These are phyloP conservation scores for Arctocebus calabarensis DNA, from an alignment of 2,797 vertebrate species.

Conservation along the genomic window DNA sequence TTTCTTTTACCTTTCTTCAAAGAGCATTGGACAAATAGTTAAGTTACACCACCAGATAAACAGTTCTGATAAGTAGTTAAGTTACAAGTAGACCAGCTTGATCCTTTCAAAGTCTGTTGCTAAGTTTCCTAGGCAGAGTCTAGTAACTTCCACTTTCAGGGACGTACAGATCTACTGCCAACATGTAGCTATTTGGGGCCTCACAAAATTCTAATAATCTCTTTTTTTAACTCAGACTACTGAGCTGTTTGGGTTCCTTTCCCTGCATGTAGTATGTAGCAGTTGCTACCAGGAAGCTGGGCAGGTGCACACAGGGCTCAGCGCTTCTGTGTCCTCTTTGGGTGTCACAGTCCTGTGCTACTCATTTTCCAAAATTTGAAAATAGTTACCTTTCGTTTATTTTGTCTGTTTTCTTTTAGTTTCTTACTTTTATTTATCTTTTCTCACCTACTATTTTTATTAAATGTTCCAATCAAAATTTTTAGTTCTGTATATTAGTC, in stretches of 20 bases:
- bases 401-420: not conserved
- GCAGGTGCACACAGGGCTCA: not conserved
- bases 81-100: not conserved
- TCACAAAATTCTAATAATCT: not conserved
- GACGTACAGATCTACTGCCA: not conserved
- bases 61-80: not conserved
- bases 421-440: not conserved
- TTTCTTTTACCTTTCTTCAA: not conserved
- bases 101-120: not conserved
- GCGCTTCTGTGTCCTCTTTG: not conserved
- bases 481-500: not conserved
- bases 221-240: not conserved
- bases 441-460: conserved; percentile 2
- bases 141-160: not conserved
- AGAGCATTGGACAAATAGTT: not conserved
- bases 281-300: not conserved
- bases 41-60: not conserved
- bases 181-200: not conserved
- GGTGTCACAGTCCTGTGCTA: not conserved
- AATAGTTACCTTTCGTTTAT: not conserved
- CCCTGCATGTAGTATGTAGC: not conserved
- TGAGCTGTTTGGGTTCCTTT: not conserved
- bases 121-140: not conserved
- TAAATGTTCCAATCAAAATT: not conserved
- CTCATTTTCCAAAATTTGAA: conserved; percentile 32